Percentiles rank a stretch among this genome's conserved stretches.
Evolutionary conservation across 2,797 vertebrate species (phyloP).

Genomic region (Danio choprae): DNA sequence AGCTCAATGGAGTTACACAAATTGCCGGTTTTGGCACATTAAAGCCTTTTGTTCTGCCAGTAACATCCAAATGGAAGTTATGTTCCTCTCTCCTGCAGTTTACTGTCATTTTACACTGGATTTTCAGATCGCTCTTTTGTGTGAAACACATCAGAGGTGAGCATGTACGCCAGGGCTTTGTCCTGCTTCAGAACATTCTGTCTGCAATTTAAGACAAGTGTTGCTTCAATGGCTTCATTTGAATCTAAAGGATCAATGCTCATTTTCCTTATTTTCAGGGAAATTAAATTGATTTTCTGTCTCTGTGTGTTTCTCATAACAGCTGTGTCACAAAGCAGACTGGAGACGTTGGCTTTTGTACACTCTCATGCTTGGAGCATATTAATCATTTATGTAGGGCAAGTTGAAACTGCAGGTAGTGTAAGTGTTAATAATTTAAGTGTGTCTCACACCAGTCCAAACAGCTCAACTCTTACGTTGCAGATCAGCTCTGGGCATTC

Average conservation of each 20-base stretch:
- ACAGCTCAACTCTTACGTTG: slow-evolving; percentile 65
- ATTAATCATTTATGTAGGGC: slow-evolving; percentile 42
- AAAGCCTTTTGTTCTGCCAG: slow-evolving; percentile 42
- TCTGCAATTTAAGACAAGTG: slow-evolving; percentile 42
- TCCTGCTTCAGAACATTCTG: background rate
- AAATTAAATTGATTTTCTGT: slow-evolving; percentile 41
- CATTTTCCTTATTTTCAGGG: slow-evolving; percentile 18
- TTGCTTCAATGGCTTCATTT: slow-evolving; percentile 30
- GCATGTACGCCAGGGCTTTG: slow-evolving; percentile 1
- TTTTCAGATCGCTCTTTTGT: slow-evolving; percentile 33
- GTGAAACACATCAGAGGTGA: background rate
- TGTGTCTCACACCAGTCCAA: slow-evolving; percentile 64
- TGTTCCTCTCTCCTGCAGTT: slow-evolving; percentile 24
- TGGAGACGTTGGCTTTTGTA: background rate
- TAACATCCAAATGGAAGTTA: slow-evolving; percentile 32
- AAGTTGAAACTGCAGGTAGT: slow-evolving; percentile 70
- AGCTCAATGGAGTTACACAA: slow-evolving; percentile 49
- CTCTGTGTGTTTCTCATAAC: slow-evolving; percentile 30
- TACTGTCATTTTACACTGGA: slow-evolving; percentile 41
- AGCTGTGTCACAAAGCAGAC: slow-evolving; percentile 22
- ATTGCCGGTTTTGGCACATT: slow-evolving; percentile 39
- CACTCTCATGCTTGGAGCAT: slow-evolving; percentile 19
- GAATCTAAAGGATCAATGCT: slow-evolving; percentile 30
- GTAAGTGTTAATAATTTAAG: slow-evolving; percentile 76
- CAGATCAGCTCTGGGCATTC: slow-evolving; percentile 56